phyloP scores from a whole-genome alignment of 1,140 invertebrate species.

The Apocrypta bakeri region DNA sequence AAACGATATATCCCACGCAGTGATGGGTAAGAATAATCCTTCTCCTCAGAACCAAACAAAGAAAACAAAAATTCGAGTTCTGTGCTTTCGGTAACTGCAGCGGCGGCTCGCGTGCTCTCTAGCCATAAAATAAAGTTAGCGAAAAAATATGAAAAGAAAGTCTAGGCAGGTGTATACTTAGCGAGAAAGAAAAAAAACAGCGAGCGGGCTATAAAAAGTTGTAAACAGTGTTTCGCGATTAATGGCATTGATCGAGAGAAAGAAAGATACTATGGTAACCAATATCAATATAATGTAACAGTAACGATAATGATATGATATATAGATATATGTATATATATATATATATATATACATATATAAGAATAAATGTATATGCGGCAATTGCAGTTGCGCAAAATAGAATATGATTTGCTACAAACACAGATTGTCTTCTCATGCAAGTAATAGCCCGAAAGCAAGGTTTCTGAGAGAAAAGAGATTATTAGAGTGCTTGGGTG shows the following conservation, averaged over 20 bases:
- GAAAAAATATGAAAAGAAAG: constrained; percentile 16
- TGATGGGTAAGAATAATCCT: not conserved
- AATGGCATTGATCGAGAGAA: not conserved
- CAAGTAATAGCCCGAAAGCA: constrained; percentile 74
- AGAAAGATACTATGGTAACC: constrained; percentile 14
- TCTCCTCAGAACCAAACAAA: not conserved
- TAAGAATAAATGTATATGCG: constrained; percentile 55
- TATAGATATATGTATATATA: constrained; percentile 54
- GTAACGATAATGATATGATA: constrained; percentile 56
- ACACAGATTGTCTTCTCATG: constrained; percentile 73
- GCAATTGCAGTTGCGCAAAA: constrained; percentile 69
- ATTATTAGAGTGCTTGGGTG: constrained; percentile 72
- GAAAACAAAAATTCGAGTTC: not conserved
- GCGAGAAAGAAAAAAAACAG: not conserved
- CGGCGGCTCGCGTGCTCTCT: not conserved
- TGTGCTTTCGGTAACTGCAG: not conserved
- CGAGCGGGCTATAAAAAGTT: not conserved
- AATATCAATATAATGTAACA: constrained; percentile 48
- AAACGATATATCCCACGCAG: not conserved
- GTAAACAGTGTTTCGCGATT: not conserved
- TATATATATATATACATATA: constrained; percentile 55
- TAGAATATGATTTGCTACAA: constrained; percentile 73
- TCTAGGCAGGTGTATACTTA: not conserved
- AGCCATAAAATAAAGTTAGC: not conserved
- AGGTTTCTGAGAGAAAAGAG: constrained; percentile 53